A percentile compares a stretch with the other conserved stretches of the same genome.
Evolutionary conservation across 2,797 vertebrate genomes (phyloP).

Genomic region (Enoplosus armatus): DNA sequence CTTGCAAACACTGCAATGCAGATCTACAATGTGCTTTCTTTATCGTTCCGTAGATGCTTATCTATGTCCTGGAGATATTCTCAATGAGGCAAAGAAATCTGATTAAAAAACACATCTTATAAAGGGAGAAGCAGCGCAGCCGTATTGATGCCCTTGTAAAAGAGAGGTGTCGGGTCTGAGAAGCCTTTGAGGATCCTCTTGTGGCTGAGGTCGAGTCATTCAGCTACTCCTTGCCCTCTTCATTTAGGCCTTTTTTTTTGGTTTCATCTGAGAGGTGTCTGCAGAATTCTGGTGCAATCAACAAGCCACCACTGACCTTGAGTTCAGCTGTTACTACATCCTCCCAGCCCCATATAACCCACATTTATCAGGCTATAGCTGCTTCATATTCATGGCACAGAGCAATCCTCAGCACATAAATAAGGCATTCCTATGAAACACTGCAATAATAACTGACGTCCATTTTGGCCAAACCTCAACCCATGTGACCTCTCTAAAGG

Average conservation of each 20-base stretch:
- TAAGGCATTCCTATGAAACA: constrained; percentile 71
- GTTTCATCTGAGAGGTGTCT: constrained; percentile 31
- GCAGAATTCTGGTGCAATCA: constrained; percentile 33
- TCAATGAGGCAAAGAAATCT: constrained; percentile 60
- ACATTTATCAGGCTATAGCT: constrained; percentile 51
- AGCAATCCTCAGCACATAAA: constrained; percentile 70
- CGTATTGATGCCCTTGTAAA: constrained; percentile 38
- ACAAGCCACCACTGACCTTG: constrained; percentile 52
- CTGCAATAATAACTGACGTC: constrained; percentile 68
- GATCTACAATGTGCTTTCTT: constrained; percentile 15
- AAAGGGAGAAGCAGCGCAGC: constrained; percentile 34
- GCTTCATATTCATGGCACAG: constrained; percentile 73
- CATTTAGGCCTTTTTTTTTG: constrained; percentile 19
- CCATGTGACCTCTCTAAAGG: constrained; percentile 57
- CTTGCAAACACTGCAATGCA: constrained; percentile 13
- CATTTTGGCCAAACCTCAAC: constrained; percentile 49
- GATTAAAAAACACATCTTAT: constrained; percentile 56
- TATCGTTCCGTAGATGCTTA: constrained; percentile 31
- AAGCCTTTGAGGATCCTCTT: constrained; percentile 22
- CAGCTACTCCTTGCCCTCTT: constrained; percentile 34
- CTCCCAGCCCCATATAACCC: constrained; percentile 49
- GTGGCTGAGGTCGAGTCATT: constrained; percentile 44
- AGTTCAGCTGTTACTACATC: constrained; percentile 59
- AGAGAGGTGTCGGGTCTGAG: too few relatives aligned
- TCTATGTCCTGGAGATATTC: constrained; percentile 41